Base-by-base conservation (phyloP, 2,797 vertebrate species). In the Gouania willdenowi region DNA sequence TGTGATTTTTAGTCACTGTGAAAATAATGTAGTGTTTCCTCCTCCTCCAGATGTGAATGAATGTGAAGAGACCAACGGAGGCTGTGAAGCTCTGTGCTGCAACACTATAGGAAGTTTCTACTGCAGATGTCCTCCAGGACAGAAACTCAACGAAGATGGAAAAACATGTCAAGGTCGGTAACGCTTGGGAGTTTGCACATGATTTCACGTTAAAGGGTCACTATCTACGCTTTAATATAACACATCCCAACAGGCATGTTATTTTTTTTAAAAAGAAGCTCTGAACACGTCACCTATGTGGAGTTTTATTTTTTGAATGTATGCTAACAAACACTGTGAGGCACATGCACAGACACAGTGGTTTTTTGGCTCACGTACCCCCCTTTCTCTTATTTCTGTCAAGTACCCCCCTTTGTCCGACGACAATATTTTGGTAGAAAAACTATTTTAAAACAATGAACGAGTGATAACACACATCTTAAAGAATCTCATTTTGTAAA, bases 31-130 rank as follows among this genome's bases (percentile, higher is more conserved):
- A 22, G 12, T 41, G 3, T 2, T n/a, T n/a, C n/a, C n/a, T n/a
- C n/a, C n/a, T n/a, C n/a, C n/a, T 0, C 50, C 64, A 93, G 93
- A 93, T 6, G 82, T 92, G 57, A 90, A 91, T 0, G 89, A 92
- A 65, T 91, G 92, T 3, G 85, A 88, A 47, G 67, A 64, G 4
- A 83, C 82, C 27, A 91, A 88, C 0, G 89, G 90, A 0, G 89
- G 89, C 34, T 92, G 90, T 1, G 86, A 91, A 34, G 87, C 77
- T 18, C 58, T 57, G 5, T 91, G 93, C 82, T 85, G 81, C 55
- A 94, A 92, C 81, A 91, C 91, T n/a, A 81, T 91, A 1, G 92
- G 93, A 16, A 93, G 91, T 43, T 94, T 92, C 84, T 90, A 87
- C 81, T 93, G 93, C 83, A 76, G 71, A 54, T 91, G 91, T 24